Base-by-base conservation (phyloP, 2,797 vertebrate species). In the Siniperca scherzeri region DNA sequence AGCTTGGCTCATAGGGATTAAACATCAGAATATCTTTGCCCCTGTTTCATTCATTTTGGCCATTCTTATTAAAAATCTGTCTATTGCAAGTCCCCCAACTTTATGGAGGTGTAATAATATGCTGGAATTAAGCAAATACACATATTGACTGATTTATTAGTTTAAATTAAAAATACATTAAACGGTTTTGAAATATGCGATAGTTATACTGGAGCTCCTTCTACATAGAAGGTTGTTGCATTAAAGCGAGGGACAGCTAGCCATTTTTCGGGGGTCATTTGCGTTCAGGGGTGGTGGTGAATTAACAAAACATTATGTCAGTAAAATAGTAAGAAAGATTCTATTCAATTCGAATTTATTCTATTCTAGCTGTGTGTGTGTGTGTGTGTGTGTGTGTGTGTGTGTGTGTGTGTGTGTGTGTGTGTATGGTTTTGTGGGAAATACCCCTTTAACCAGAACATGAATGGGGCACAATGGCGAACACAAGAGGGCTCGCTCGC, bases 391-490 rank as follows among this genome's bases (percentile, higher is more conserved):
- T 30, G 30, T 13, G 48, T 1, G 21, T 21, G 30, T 36, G 17
- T 46, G 30, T 12, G 48, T 21, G 30, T 36, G 17, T 46, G 30
- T 12, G 48, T 16, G 52, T 4, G 33, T 1, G 21, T 21, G 30
- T 36, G 17, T 46, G 30, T 12, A 42, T 16, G 52, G 4, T 60
- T 77, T 88, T 84, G 48, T 64, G 78, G 53, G 84, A 44, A 91
- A 82, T 56, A 0, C 13, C 38, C 90, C 81, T 86, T 85, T 89
- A 89, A 65, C 75, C 78, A 70, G 57, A 68, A 69, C 81, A 78
- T 77, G 90, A 91, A 89, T 87, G 89, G 85, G 70, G 8, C 80
- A 86, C 87, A 91, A 89, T 88, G 53, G 85, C 74, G 73, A 73
- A 33, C 72, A 84, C 71, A 60, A 53, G 64, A 77, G 87, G 70